These are phyloP conservation scores for Zaprionus bogoriensis DNA, from an alignment of 2,888 invertebrate species.

Conservation along the genomic window DNA sequence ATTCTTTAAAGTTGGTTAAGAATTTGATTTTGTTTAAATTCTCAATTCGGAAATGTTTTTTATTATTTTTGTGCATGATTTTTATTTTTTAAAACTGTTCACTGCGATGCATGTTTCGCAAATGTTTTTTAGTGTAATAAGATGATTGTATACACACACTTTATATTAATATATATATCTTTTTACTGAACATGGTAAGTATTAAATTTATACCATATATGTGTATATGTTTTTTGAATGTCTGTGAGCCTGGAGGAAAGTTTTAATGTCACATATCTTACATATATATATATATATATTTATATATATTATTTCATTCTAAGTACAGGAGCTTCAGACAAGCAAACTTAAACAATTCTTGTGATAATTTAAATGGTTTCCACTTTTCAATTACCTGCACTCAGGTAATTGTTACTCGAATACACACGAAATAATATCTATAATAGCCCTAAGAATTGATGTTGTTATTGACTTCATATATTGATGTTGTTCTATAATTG, in stretches of 20 bases:
- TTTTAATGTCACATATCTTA: slow-evolving; percentile 7
- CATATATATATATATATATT: neutral
- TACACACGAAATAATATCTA: slow-evolving; percentile 33
- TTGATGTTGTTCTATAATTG: slow-evolving; percentile 76
- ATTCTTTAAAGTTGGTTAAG: too few species aligned
- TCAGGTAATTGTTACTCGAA: slow-evolving; percentile 8
- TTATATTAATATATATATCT: neutral
- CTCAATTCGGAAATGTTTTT: too few species aligned
- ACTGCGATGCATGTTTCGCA: neutral
- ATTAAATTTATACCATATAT: slow-evolving; percentile 21
- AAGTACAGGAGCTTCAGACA: slow-evolving; percentile 10
- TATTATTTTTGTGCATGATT: too few species aligned
- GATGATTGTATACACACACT: neutral
- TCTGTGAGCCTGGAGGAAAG: slow-evolving; percentile 23
- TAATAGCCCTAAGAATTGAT: slow-evolving; percentile 70
- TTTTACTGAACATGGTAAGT: slow-evolving; percentile 36
- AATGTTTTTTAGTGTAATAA: neutral
- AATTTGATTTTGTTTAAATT: too few species aligned
- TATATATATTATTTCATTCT: too few species aligned
- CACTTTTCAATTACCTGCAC: slow-evolving; percentile 4
- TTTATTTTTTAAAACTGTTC: neutral
- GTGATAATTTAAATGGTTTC: slow-evolving; percentile 5
- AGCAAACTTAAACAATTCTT: neutral
- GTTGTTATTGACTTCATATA: slow-evolving; percentile 78
- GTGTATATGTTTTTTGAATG: slow-evolving; percentile 32